Percentiles rank a stretch among this genome's conserved stretches.
phyloP scores from a whole-genome alignment of 2,113 vertebrate genomes.

The Arothron firmamentum region DNA sequence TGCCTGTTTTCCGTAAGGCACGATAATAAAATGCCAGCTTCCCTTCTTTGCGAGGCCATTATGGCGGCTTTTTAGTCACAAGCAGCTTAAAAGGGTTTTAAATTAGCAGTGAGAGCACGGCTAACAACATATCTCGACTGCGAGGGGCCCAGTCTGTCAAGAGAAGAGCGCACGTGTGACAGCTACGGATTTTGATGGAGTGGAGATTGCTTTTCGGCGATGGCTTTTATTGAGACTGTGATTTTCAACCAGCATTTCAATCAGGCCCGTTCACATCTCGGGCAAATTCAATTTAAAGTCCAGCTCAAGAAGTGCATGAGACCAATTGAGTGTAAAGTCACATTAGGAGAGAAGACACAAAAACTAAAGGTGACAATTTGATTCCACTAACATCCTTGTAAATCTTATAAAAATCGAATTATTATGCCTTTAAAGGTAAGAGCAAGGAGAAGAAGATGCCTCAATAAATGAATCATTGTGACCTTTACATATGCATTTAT shows the following conservation, averaged over 20 bases:
- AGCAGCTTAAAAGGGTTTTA: conserved; percentile 59
- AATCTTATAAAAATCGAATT: conserved; percentile 27
- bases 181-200: conserved; percentile 56
- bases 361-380: conserved; percentile 28
- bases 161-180: conserved; percentile 29
- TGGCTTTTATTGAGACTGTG: conserved; percentile 39
- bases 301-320: conserved; percentile 34
- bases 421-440: conserved; percentile 10
- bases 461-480: neutral
- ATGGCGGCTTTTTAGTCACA: conserved; percentile 40
- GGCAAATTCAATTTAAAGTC: conserved; percentile 49
- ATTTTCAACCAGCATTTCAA: conserved; percentile 23
- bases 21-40: conserved; percentile 22
- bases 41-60: conserved; percentile 31
- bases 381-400: conserved; percentile 24
- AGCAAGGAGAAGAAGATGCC: neutral
- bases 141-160: conserved; percentile 18
- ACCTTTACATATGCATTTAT: conserved; percentile 14
- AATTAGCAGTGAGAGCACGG: conserved; percentile 52
- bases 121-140: conserved; percentile 40
- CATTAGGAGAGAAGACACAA: conserved; percentile 20
- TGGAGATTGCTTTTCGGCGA: conserved; percentile 42
- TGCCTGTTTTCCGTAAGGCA: conserved; percentile 40
- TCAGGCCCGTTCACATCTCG: conserved; percentile 32
- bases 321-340: conserved; percentile 27